Evolutionary conservation across 1,140 invertebrate species (phyloP), one percentile per base, ranked within the genome.

Genomic region (Orussus abietinus): DNA sequence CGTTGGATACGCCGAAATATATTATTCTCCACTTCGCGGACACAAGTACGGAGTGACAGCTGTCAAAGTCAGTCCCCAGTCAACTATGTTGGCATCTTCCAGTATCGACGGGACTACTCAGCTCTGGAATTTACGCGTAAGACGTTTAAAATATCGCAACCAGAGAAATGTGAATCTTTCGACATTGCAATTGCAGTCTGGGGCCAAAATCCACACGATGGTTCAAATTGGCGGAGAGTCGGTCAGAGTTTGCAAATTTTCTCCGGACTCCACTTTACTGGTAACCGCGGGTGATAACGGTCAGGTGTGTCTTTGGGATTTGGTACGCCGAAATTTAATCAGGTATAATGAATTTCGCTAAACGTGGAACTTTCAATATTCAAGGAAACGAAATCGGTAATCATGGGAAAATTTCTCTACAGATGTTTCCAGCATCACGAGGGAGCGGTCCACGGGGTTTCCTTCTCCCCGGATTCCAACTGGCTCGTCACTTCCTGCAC

Each of bases 211-310:
- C 35, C 75, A 77, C 32, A 79, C 80, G 7, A 76, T 86, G 62
- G 73, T 77, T 17, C 84, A 86, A 67, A 74, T 78, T 4, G 78
- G 79, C 39, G 80, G 81, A 10, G 76, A 79, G 53, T 72, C 81
- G 7, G 80, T 88, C 6, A 66, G 84, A 53, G 76, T 80, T 10
- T 77, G 76, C 38, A 75, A 75, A 55, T 87, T 89, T 64, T 80
- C 83, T 1, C 75, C 77, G 3, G 79, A 85, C 56, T 83, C 80
- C 21, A 75, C 77, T 2, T 59, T 79, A 25, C 64, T 90, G 11
- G 77, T 80, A 3, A 84, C 85, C 10, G 85, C 80, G 10, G 81
- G 85, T 20, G 86, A 89, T 68, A 85, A 84, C 64, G 85, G 86
- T 21, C 78, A 78, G 20, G 69, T 87, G 4, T 83, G 83, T 53